These are phyloP conservation scores for Nannoperca obscura DNA, from an alignment of 2,797 vertebrate species.

Conservation along the genomic window DNA sequence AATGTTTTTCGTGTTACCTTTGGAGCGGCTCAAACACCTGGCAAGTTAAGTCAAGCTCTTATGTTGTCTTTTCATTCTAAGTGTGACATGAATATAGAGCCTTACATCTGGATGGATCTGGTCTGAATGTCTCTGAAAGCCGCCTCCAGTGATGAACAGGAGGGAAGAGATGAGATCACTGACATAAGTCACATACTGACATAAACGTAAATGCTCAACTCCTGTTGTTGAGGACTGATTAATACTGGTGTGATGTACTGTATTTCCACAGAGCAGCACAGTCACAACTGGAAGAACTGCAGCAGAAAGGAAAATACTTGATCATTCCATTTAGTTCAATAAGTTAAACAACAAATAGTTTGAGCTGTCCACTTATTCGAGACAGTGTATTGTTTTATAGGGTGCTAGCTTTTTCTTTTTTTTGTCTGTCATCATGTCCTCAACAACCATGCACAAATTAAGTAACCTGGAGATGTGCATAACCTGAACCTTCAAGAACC, in stretches of 20 bases:
- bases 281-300: not conserved
- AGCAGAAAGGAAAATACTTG: no score
- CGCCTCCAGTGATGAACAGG: no score
- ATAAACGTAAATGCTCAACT: no score
- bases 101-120: not conserved
- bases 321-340: not conserved
- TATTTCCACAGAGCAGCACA: conserved; percentile 13
- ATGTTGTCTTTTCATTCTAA: not conserved
- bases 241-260: not conserved
- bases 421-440: not conserved
- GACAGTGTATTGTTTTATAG: not conserved
- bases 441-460: no score
- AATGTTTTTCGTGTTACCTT: not conserved
- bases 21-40: not conserved
- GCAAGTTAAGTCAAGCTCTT: not conserved
- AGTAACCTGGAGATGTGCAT: not conserved
- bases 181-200: no score
- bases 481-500: not conserved
- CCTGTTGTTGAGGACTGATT: no score
- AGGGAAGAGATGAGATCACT: no score
- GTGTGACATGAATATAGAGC: not conserved
- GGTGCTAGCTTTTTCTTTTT: not conserved
- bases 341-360: not conserved
- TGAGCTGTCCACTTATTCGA: not conserved
- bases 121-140: no score